Base-by-base conservation (phyloP, 1,140 invertebrate species). In the Drosophila malerkotliana region DNA sequence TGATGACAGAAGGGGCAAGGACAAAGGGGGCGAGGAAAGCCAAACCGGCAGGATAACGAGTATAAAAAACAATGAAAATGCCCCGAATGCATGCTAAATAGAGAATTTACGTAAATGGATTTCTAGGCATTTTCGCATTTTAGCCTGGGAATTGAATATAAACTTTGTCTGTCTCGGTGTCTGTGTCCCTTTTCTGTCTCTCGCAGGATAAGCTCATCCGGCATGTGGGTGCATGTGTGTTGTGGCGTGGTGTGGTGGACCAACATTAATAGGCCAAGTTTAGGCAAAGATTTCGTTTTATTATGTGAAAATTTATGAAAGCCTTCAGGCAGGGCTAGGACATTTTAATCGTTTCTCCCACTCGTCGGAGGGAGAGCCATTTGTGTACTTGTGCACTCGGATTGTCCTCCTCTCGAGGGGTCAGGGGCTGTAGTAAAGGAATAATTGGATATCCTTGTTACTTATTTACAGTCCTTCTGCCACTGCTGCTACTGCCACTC, bases 371-470 rank as follows among this genome's bases (percentile, higher is more conserved):
- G 26, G 26, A 37, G 15, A 9, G 57, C 14, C 64, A 68, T 69
- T 68, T 68, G 67, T 68, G 62, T 56, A 73, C 64, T 84, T 55
- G 49, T 62, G 48, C 26, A 28, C 24, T 44, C 24, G 10, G 32
- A 12, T 37, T 28, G 5, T 1, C 4, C 24, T 24, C 45, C 34
- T 26, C 59, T 51, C 51, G 28, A 60, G 30, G 45, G 64, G 63
- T 60, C 32, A 52, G 59, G 34, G 69, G 69, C 45, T 53, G 59
- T 41, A 37, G 62, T 73, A 32, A 88, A 77, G 79, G 61, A 83
- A 88, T 88, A 88, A 88, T 88, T 87, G 83, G 83, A 88, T 88
- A 83, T 88, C 72, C 79, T 87, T 87, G 82, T 87, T 88, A 88
- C 66, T 88, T 87, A 82, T 75, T 83, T 79, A 77, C 74, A 68